phyloP scores from a whole-genome alignment of 2,888 invertebrate genomes.

The Leptopilina syphax region DNA sequence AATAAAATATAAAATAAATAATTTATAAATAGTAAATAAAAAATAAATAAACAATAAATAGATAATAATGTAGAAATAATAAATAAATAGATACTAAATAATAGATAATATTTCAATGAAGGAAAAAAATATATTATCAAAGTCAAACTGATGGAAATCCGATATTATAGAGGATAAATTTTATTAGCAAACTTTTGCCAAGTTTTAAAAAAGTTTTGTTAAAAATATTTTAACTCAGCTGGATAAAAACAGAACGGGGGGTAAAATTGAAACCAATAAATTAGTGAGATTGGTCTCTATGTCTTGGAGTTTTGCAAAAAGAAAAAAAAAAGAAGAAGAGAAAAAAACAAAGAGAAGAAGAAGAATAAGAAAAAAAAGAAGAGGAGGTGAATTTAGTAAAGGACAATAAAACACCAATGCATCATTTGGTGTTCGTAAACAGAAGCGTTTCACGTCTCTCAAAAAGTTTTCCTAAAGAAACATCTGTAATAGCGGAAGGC shows the following conservation, averaged over 20 bases:
- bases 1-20: too few species aligned
- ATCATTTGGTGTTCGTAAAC: conserved; percentile 28
- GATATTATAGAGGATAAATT: background rate
- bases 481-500: conserved; percentile 39
- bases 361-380: too few species aligned
- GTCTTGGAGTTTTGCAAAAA: conserved; percentile 21
- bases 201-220: conserved; percentile 6
- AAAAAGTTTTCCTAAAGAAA: conserved; percentile 35
- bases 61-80: too few species aligned
- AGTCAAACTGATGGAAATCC: background rate
- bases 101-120: background rate
- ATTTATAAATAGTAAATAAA: too few species aligned
- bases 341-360: too few species aligned
- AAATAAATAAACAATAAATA: too few species aligned
- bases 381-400: background rate
- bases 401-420: conserved; percentile 31
- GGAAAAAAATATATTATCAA: background rate
- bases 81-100: background rate
- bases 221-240: background rate
- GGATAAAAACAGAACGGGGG: background rate
- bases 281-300: conserved; percentile 26
- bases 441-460: conserved; percentile 38
- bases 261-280: conserved; percentile 17
- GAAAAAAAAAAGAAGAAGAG: too few species aligned
- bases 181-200: background rate